Evolutionary conservation across 2,113 vertebrate species (phyloP).

Genomic region (Mormyrus lacerda): DNA sequence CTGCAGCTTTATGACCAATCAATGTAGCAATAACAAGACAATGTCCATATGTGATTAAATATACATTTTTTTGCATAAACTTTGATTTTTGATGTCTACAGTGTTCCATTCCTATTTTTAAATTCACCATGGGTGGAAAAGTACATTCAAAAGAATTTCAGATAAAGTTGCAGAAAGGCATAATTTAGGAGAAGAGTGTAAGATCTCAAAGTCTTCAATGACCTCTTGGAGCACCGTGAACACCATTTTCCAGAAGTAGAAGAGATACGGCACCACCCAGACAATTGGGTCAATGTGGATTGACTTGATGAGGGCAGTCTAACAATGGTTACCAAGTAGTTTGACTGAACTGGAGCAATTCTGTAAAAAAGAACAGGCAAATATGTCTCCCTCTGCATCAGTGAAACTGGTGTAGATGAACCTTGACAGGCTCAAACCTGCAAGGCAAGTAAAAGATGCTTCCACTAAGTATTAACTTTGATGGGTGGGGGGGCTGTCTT

Average conservation of each 20-base stretch:
- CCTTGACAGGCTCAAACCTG: background rate
- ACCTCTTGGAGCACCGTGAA: background rate
- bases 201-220: background rate
- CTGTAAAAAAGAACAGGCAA: background rate
- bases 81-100: background rate
- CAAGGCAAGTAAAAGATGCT: background rate
- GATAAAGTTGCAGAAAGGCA: background rate
- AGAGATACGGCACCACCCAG: background rate
- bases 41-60: background rate
- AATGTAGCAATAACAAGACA: background rate
- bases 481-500: background rate
- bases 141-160: background rate
- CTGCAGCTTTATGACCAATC: background rate
- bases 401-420: background rate
- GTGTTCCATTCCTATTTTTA: background rate
- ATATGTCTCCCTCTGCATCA: background rate
- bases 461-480: background rate
- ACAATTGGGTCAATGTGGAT: background rate
- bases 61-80: background rate
- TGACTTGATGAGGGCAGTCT: background rate
- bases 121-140: background rate
- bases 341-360: background rate
- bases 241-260: background rate
- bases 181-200: background rate
- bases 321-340: background rate